These are phyloP conservation scores for Hypotaenidia philippensis DNA, from an alignment of 2,797 vertebrate genomes.

Conservation along the genomic window DNA sequence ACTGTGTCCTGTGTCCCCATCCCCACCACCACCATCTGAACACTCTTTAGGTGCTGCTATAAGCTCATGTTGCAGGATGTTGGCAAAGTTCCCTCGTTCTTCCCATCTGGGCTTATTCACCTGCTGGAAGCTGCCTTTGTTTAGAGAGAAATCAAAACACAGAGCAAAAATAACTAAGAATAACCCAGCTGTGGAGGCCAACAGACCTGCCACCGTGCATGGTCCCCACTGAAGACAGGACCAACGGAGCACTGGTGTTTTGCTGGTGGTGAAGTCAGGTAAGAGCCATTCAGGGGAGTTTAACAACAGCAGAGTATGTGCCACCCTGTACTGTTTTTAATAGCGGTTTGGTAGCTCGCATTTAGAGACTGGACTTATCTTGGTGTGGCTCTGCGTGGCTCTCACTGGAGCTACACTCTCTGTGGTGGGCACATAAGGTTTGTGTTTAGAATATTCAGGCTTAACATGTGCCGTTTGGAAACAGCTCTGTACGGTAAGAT, in stretches of 20 bases:
- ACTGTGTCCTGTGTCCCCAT: too few species aligned
- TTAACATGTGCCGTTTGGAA: neutral
- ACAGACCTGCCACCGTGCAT: rapidly evolving
- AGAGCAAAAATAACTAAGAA: neutral
- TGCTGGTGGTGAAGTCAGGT: neutral
- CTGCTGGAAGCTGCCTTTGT: neutral
- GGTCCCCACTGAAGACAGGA: neutral
- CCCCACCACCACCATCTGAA: neutral
- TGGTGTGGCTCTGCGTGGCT: neutral
- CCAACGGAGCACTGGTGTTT: neutral
- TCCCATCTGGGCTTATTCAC: neutral
- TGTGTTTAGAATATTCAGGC: neutral
- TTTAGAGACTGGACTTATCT: neutral
- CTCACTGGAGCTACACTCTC: neutral
- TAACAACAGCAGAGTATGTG: neutral
- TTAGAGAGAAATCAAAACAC: neutral
- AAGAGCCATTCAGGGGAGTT: neutral
- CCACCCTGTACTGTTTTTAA: neutral
- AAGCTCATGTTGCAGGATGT: neutral
- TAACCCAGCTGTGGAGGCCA: neutral
- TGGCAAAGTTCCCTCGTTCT: neutral
- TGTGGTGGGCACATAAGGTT: neutral
- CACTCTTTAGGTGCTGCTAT: neutral
- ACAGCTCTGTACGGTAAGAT: neutral
- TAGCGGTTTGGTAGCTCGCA: neutral